Evolutionary conservation across 2,888 invertebrate species (phyloP).

Genomic region (Pterobdella sp.): DNA sequence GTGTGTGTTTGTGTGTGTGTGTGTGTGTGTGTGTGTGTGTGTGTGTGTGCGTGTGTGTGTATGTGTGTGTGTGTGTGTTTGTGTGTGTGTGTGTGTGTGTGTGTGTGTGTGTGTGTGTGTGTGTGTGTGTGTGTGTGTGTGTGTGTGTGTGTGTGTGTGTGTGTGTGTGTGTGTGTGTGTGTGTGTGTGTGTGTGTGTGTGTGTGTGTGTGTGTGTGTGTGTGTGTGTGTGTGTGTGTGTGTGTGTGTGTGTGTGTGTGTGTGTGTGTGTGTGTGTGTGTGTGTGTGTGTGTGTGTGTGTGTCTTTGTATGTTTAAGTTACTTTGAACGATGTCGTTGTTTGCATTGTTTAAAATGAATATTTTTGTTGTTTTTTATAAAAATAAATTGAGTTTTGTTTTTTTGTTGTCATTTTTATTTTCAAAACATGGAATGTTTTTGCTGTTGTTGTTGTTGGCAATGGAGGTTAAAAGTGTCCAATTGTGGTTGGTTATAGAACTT

Average conservation of each 20-base stretch:
- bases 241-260: neutral
- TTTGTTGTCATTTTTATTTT: neutral
- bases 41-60: constrained; percentile 11
- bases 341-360: neutral
- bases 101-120: constrained; percentile 24
- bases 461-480: too few species aligned
- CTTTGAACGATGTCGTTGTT: neutral
- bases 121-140: constrained; percentile 25
- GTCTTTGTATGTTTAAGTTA: neutral
- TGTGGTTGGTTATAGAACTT: neutral
- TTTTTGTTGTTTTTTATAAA: neutral
- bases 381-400: neutral
- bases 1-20: constrained; percentile 24
- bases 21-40: constrained; percentile 19
- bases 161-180: constrained; percentile 26
- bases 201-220: neutral
- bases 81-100: constrained; percentile 25
- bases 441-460: constrained; percentile 10
- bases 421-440: neutral
- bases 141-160: constrained; percentile 25
- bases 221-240: constrained; percentile 2
- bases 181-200: constrained; percentile 16
- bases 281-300: constrained; percentile 1
- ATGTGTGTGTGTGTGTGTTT: constrained; percentile 24
- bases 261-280: constrained; percentile 5